These are phyloP conservation scores for Oncopeltus fasciatus DNA, from an alignment of 1,140 invertebrate genomes.

Conservation along the genomic window DNA sequence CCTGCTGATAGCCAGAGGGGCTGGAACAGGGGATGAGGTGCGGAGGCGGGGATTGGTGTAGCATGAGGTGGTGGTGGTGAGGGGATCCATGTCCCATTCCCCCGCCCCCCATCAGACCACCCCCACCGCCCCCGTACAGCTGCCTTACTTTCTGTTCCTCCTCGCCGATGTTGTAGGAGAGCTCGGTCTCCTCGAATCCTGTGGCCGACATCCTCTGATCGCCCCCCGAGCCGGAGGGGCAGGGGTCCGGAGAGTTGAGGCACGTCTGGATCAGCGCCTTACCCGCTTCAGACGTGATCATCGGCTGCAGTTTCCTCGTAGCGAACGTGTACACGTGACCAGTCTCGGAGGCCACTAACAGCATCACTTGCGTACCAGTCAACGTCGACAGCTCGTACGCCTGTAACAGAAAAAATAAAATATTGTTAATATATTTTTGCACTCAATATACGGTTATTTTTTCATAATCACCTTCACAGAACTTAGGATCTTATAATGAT, in stretches of 20 bases:
- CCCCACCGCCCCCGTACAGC: conserved; percentile 62
- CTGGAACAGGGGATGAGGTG: conserved; percentile 45
- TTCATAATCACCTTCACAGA: too few relatives aligned
- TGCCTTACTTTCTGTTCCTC: conserved; percentile 93
- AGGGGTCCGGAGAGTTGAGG: conserved; percentile 91
- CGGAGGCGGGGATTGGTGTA: conserved; percentile 40
- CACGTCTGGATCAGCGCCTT: conserved; percentile 98
- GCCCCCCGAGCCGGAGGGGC: conserved; percentile 40
- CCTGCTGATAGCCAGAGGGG: conserved; percentile 38
- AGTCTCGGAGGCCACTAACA: conserved; percentile 87
- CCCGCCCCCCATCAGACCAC: conserved; percentile 40
- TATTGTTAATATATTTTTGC: too few relatives aligned
- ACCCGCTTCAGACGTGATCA: conserved; percentile 98
- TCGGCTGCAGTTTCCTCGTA: conserved; percentile 94
- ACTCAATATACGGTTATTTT: too few relatives aligned
- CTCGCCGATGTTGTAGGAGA: conserved; percentile 89
- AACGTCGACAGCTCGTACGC: conserved; percentile 97
- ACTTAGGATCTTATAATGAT: too few relatives aligned
- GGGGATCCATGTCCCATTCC: conserved; percentile 32
- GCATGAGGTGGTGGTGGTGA: conserved; percentile 27
- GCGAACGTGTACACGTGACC: conserved; percentile 99
- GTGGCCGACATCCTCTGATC: conserved; percentile 96
- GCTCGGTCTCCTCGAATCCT: conserved; percentile 95
- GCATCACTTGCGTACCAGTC: conserved; percentile 98
- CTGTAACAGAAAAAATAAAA: conserved; percentile 37